Evolutionary conservation across 1,140 invertebrate genomes (phyloP).

Genomic region (Acromyrmex echinatior): DNA sequence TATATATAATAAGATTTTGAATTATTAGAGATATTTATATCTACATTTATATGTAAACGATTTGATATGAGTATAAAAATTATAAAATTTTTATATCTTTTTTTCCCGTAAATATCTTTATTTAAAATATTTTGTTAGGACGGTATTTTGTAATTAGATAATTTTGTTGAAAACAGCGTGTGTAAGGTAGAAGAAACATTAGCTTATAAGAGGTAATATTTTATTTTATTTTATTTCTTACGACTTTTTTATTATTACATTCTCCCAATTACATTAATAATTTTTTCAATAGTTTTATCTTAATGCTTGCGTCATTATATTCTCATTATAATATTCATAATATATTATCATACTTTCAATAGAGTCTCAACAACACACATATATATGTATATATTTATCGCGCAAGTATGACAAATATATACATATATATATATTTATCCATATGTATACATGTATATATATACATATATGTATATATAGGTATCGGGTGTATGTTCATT

Average conservation of each 20-base stretch:
- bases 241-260: slow-evolving; percentile 83
- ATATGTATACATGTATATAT: slow-evolving; percentile 80
- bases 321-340: slow-evolving; percentile 79
- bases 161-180: neutral
- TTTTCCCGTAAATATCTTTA: neutral
- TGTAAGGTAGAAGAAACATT: slow-evolving; percentile 1
- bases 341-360: slow-evolving; percentile 87
- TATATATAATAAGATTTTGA: slow-evolving; percentile 64
- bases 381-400: slow-evolving; percentile 77
- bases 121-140: neutral
- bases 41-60: neutral
- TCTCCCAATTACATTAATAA: slow-evolving; percentile 83
- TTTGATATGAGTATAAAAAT: neutral
- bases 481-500: slow-evolving; percentile 82
- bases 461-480: slow-evolving; percentile 83
- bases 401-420: slow-evolving; percentile 77
- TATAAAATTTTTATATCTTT: slow-evolving; percentile 8
- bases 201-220: slow-evolving; percentile 37
- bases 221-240: slow-evolving; percentile 82
- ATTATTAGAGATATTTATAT: slow-evolving; percentile 28
- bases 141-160: neutral
- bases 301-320: slow-evolving; percentile 80
- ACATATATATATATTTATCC: slow-evolving; percentile 82
- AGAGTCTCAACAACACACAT: slow-evolving; percentile 84
- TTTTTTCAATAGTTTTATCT: slow-evolving; percentile 79